phyloP scores from a whole-genome alignment of 2,797 vertebrate genomes.

The Macropus fuliginosus region DNA sequence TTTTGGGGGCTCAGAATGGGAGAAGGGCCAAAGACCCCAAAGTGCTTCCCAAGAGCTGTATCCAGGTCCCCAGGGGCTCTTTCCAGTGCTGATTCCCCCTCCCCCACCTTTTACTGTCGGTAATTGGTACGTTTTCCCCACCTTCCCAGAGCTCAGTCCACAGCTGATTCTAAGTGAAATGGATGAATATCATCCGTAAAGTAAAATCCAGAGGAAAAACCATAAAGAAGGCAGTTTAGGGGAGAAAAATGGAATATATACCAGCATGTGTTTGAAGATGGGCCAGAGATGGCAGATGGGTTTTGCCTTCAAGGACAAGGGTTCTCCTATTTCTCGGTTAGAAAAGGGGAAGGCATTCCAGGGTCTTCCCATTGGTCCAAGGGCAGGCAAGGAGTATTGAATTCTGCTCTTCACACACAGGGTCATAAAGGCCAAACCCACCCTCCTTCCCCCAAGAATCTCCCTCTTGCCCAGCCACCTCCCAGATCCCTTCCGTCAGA shows the following conservation, averaged over 20 bases:
- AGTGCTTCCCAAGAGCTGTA: background rate
- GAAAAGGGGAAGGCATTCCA: background rate
- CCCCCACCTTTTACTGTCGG: too few species aligned
- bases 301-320: background rate
- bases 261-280: background rate
- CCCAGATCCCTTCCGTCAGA: background rate
- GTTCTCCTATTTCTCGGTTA: background rate
- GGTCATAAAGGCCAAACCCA: background rate
- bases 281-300: background rate
- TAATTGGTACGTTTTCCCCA: rapidly evolving
- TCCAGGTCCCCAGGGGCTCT: too few species aligned
- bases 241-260: too few species aligned
- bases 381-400: background rate
- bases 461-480: background rate
- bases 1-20: background rate
- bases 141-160: background rate
- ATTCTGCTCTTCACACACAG: background rate
- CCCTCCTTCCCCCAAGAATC: background rate
- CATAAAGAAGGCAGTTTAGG: background rate
- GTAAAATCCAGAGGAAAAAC: background rate
- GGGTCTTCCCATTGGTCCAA: background rate
- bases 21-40: background rate
- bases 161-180: background rate
- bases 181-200: too few species aligned
- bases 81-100: background rate